Evolutionary conservation across 2,113 vertebrate genomes (phyloP).

Genomic region (Alexandromys fortis): DNA sequence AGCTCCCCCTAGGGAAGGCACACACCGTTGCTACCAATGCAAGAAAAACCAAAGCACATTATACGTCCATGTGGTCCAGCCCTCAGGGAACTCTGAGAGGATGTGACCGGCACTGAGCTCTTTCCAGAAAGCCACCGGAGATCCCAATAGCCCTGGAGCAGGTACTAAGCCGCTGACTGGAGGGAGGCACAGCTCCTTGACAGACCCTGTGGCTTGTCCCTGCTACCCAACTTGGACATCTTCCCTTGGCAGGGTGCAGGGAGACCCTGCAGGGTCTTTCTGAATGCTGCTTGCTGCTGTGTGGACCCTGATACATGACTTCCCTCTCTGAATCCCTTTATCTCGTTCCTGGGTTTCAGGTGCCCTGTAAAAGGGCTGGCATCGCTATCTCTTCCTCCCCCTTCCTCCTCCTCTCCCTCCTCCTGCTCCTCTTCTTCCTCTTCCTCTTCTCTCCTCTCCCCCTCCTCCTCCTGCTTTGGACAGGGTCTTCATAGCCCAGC

Average conservation of each 20-base stretch:
- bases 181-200: not conserved
- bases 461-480: not conserved
- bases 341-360: not conserved
- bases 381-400: too few species aligned
- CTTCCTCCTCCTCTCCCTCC: not conserved
- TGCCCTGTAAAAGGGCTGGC: not conserved
- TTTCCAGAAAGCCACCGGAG: not conserved
- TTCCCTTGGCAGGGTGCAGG: not conserved
- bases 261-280: not conserved
- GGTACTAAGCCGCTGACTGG: not conserved
- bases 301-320: not conserved
- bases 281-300: not conserved
- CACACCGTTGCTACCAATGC: not conserved
- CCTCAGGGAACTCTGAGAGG: not conserved
- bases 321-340: fast-evolving
- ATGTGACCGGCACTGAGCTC: not conserved
- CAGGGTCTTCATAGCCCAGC: not conserved
- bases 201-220: not conserved
- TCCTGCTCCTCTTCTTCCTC: not conserved
- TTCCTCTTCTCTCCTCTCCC: too few species aligned
- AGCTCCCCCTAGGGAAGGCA: not conserved
- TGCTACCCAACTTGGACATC: not conserved
- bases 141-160: not conserved
- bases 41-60: too few species aligned
- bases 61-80: not conserved